Evolutionary conservation across 2,113 vertebrate genomes (phyloP).

Genomic region (Pterocles gutturalis): DNA sequence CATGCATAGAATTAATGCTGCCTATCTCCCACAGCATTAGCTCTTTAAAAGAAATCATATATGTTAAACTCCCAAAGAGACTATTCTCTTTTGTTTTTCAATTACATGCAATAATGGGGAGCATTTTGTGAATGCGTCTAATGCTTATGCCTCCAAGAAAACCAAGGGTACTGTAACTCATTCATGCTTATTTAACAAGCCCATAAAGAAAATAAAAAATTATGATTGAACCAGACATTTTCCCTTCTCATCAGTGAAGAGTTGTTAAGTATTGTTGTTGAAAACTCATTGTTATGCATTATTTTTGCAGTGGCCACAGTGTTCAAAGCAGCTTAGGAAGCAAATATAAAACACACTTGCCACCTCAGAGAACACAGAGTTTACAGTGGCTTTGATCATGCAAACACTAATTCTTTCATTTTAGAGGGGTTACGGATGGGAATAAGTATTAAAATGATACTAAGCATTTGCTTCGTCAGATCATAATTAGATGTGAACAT

Average conservation of each 20-base stretch:
- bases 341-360: constrained; percentile 33
- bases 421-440: background rate
- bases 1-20: background rate
- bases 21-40: background rate
- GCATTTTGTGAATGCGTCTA: constrained; percentile 34
- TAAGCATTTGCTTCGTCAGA: background rate
- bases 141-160: constrained; percentile 21
- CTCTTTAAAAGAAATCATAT: constrained; percentile 11
- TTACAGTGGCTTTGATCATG: constrained; percentile 32
- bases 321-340: constrained; percentile 15
- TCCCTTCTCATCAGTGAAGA: background rate
- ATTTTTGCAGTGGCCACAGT: background rate
- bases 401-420: constrained; percentile 34
- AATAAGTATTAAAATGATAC: constrained; percentile 3
- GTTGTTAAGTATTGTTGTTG: background rate
- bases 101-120: constrained; percentile 7
- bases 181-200: constrained; percentile 7
- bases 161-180: background rate
- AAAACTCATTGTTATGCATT: background rate
- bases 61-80: constrained; percentile 25
- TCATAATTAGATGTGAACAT: background rate
- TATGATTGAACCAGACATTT: background rate
- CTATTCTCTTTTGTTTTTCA: constrained; percentile 55
- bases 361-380: constrained; percentile 35
- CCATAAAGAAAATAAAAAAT: constrained; percentile 14